Conservation (phyloP, 2,113 vertebrate species). For the Ia io region DNA sequence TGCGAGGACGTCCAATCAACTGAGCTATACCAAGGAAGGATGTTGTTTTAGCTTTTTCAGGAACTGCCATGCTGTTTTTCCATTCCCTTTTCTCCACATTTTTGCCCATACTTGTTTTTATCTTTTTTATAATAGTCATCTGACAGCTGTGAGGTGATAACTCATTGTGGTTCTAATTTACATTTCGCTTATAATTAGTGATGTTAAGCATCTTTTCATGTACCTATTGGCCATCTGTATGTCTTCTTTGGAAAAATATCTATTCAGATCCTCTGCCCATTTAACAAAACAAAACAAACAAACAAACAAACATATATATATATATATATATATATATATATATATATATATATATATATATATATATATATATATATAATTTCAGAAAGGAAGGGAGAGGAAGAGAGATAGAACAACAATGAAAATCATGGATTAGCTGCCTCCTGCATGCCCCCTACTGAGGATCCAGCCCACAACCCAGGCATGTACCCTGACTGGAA, state of each 20-base stretch:
- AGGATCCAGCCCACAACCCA: too few species aligned
- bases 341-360: too few species aligned
- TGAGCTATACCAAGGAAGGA: neutral
- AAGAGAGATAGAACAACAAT: too few species aligned
- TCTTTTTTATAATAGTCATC: neutral
- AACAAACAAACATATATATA: too few species aligned
- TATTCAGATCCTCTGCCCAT: neutral
- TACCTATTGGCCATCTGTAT: neutral
- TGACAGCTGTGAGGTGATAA: neutral
- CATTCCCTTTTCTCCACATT: neutral
- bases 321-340: too few species aligned
- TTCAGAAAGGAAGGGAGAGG: too few species aligned
- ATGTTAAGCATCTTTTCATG: neutral
- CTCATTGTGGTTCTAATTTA: neutral
- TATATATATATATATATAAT: too few species aligned
- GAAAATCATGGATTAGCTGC: too few species aligned
- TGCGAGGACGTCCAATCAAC: too few species aligned
- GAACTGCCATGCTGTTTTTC: neutral
- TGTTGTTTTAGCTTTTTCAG: neutral
- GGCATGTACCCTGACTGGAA: too few species aligned
- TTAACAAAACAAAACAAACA: neutral
- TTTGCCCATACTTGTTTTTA: neutral
- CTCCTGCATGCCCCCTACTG: too few species aligned
- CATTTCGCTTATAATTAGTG: neutral
- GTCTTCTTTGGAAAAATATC: neutral